Evolutionary conservation across 2,797 vertebrate species (phyloP), one percentile per base, ranked within the genome.

Genomic region (Hoplostethus mediterraneus): DNA sequence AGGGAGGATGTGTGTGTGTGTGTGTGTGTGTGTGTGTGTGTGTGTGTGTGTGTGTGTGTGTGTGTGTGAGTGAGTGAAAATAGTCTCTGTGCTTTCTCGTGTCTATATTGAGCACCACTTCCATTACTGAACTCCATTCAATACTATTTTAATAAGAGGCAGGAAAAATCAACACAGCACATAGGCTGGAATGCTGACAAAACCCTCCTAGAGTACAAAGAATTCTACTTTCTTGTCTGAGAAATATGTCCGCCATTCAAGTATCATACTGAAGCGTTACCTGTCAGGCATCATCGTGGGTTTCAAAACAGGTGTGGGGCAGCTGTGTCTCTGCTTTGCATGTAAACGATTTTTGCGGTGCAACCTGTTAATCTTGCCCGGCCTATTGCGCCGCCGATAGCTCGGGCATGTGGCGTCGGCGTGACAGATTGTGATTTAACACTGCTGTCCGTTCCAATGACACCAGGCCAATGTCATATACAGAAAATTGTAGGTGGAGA

Each of bases 381-480:
- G 36, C 48, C 55, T 25, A 63, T 16, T 53, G 68, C 54, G 48
- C 60, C 38, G 14, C 3, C 4, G 44, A 71, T 62, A 5, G 6
- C 21, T 55, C 4, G 13, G 61, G 68, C 74, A 55, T 68, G 74
- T 75, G 71, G 79, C 62, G 2, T 82, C 75, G 70, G 75, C 63
- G n/a, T 82, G 87, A 81, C 87, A 81, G 81, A 89, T 85, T 86
- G 75, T 68, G 78, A 90, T 89, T 90, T 79, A 83, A 86, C 89
- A 88, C 87, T 65, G 85, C 81, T 81, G 83, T 89, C 74, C 76
- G 86, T 72, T 81, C 71, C 87, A 85, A 51, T 75, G 81, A 87
- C 52, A 71, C 49, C 63, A 79, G 57, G 59, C 63, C 75, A 61
- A 55, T 58, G 52, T 78, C 77, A 44, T 80, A 71, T 42, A 66